Conservation (phyloP, 2,888 invertebrate genomes). For the Adelognathus sp. region DNA sequence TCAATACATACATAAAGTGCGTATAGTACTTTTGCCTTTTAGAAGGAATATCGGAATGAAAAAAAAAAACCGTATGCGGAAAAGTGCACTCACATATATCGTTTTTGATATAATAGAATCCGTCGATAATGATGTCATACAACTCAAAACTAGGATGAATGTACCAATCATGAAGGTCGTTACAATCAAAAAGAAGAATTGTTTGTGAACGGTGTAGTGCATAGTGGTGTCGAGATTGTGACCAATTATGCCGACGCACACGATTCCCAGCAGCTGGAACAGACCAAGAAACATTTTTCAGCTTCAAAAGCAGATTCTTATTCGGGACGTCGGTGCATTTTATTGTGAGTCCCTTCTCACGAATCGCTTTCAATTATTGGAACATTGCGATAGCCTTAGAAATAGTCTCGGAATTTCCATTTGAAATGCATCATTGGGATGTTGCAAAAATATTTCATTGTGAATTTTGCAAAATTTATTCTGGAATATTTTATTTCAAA, state of each 20-base stretch:
- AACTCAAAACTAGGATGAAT: constrained; percentile 88
- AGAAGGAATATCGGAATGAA: no score
- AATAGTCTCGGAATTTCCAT: no score
- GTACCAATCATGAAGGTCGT: constrained; percentile 91
- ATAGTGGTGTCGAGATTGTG: constrained; percentile 82
- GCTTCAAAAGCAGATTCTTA: neutral
- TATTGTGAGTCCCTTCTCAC: neutral
- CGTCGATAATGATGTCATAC: constrained; percentile 90
- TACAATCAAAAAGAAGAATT: constrained; percentile 89
- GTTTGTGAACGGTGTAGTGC: constrained; percentile 81
- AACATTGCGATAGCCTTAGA: no score
- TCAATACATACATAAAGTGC: no score
- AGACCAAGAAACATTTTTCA: constrained; percentile 40
- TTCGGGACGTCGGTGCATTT: neutral
- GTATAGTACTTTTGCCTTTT: no score
- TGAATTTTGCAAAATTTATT: no score
- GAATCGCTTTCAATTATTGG: neutral
- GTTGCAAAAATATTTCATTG: no score
- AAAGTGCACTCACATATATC: constrained; percentile 86
- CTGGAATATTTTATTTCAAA: no score
- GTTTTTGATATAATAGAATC: constrained; percentile 93
- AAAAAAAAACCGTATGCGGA: neutral
- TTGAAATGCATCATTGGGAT: no score
- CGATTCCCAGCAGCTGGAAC: constrained; percentile 89
- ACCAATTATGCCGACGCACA: constrained; percentile 87